phyloP scores from a whole-genome alignment of 1,140 invertebrate genomes.

The Pseudomyrmex cubaensis region DNA sequence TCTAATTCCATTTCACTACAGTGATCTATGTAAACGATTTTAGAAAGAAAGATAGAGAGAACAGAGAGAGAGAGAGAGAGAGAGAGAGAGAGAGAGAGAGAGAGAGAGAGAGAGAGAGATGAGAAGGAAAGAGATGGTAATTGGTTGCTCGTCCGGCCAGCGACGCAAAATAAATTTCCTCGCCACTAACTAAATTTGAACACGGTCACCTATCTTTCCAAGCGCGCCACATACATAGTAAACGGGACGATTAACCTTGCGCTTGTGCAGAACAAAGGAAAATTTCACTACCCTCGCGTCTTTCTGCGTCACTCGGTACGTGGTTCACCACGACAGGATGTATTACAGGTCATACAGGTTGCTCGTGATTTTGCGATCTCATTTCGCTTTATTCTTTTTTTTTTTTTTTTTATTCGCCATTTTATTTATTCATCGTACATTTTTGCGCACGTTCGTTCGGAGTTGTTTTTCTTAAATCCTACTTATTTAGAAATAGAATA shows the following conservation, averaged over 20 bases:
- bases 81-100: background rate
- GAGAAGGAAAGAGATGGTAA: slow-evolving; percentile 13
- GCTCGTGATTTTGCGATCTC: slow-evolving; percentile 20
- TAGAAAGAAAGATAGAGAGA: slow-evolving; percentile 5
- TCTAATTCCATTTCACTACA: slow-evolving; percentile 16
- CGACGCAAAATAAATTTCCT: slow-evolving; percentile 50
- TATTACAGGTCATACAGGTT: slow-evolving; percentile 34
- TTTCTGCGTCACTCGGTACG: slow-evolving; percentile 31
- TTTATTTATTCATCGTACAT: slow-evolving; percentile 1
- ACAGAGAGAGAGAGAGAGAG: background rate
- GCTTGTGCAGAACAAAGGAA: background rate
- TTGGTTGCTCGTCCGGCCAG: slow-evolving; percentile 27
- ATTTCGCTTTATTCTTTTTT: background rate
- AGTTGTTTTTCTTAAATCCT: background rate
- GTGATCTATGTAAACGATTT: slow-evolving; percentile 13
- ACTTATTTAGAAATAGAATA: background rate
- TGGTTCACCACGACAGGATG: slow-evolving; percentile 1
- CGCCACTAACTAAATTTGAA: slow-evolving; percentile 42
- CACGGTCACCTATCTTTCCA: slow-evolving; percentile 33
- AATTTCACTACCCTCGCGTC: slow-evolving; percentile 5
- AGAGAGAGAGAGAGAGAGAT: background rate
- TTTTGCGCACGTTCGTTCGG: background rate
- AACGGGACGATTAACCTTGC: slow-evolving; percentile 26
- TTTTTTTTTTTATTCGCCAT: slow-evolving; percentile 7
- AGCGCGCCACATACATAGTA: background rate